Conservation (phyloP, 2,888 invertebrate species). For the Cryptops parisi region DNA sequence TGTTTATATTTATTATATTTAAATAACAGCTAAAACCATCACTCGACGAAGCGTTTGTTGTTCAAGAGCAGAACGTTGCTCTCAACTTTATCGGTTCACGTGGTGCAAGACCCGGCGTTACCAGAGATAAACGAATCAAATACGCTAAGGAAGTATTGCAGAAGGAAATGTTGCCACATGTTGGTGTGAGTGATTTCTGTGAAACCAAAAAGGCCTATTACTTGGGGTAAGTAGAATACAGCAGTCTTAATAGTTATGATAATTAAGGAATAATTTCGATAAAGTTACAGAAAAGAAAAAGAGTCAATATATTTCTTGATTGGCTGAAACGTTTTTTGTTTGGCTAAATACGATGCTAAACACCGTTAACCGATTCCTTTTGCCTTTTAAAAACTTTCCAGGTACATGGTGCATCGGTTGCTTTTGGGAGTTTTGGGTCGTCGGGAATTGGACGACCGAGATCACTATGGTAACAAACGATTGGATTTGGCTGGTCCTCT, state of each 20-base stretch:
- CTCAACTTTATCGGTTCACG: conserved; percentile 96
- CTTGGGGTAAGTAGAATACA: neutral
- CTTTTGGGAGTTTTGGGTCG: conserved; percentile 82
- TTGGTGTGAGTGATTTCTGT: conserved; percentile 98
- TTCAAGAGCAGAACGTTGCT: conserved; percentile 98
- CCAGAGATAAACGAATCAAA: conserved; percentile 97
- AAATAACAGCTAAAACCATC: conserved; percentile 73
- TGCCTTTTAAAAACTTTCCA: conserved; percentile 23
- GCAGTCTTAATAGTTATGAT: no score
- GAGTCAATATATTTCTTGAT: no score
- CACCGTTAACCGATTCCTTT: no score
- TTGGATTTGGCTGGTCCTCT: conserved; percentile 95
- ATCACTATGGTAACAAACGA: conserved; percentile 99
- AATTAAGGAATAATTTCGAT: no score
- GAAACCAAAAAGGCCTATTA: conserved; percentile 96
- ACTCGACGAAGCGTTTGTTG: conserved; percentile 96
- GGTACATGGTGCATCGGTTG: conserved; percentile 96
- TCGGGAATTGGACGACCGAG: conserved; percentile 96
- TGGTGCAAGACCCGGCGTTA: conserved; percentile 94
- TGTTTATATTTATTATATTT: conserved; percentile 5
- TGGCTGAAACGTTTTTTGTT: no score
- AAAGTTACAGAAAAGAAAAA: no score
- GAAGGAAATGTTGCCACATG: conserved; percentile 99
- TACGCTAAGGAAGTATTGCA: conserved; percentile 98
- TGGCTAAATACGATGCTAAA: no score